phyloP scores from a whole-genome alignment of 1,140 invertebrate species.

The Eurosta solidaginis region DNA sequence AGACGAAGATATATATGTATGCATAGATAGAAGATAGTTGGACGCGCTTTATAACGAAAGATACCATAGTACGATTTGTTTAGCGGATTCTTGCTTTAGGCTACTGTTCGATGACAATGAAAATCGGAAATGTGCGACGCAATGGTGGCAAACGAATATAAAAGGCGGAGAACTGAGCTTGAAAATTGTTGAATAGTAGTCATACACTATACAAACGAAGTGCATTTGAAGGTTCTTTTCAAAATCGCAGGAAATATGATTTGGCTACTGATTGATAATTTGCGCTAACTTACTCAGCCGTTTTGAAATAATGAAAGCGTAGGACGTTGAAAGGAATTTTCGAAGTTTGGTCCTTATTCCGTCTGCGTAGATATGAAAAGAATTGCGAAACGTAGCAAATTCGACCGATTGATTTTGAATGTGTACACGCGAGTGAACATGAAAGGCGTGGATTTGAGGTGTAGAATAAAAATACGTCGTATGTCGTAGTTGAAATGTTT shows the following conservation, averaged over 20 bases:
- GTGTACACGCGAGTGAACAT: background rate
- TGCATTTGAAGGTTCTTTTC: background rate
- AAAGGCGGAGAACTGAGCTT: conserved; percentile 17
- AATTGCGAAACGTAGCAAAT: conserved; percentile 18
- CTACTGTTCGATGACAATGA: conserved; percentile 17
- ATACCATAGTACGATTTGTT: background rate
- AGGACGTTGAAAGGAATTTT: background rate
- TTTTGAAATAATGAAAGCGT: background rate
- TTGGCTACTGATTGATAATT: background rate
- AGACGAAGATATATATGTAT: conserved; percentile 18
- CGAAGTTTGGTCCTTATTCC: background rate
- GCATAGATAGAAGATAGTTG: conserved; percentile 20
- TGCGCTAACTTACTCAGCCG: background rate
- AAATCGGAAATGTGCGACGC: conserved; percentile 24
- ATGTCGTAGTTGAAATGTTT: conserved; percentile 28
- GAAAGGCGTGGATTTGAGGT: conserved; percentile 24
- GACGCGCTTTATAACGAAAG: conserved; percentile 6
- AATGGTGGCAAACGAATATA: conserved; percentile 26
- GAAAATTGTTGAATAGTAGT: background rate
- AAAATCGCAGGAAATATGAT: background rate
- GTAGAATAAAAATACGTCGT: conserved; percentile 22
- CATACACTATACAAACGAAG: conserved; percentile 19
- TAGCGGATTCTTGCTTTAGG: background rate
- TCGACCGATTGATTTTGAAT: background rate
- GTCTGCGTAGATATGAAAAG: background rate